Evolutionary conservation across 1,140 invertebrate genomes (phyloP).

Genomic region (Periplaneta americana): DNA sequence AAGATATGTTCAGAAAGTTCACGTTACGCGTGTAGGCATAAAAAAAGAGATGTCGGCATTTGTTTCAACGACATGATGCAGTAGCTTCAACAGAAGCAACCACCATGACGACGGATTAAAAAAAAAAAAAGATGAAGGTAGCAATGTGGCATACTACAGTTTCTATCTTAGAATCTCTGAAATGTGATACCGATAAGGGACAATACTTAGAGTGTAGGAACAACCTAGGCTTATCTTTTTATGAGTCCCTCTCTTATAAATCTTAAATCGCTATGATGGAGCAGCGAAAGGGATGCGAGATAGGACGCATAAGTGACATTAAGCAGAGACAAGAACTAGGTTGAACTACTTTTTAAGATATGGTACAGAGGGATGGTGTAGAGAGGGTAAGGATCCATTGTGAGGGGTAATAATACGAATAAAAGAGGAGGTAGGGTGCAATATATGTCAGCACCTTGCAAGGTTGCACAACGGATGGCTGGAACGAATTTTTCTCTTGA

Average conservation of each 20-base stretch:
- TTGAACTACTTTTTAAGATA: slow-evolving; percentile 13
- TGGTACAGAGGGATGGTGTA: not conserved
- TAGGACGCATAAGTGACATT: slow-evolving; percentile 16
- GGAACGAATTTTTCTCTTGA: slow-evolving; percentile 4
- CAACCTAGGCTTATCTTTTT: not conserved
- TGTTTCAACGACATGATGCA: not conserved
- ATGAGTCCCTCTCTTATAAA: not conserved
- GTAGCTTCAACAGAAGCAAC: not conserved
- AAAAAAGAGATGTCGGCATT: not conserved
- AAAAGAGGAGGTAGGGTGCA: slow-evolving; percentile 2
- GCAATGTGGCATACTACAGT: not conserved
- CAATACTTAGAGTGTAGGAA: not conserved
- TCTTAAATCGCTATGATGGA: not conserved
- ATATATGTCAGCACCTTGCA: slow-evolving; percentile 11
- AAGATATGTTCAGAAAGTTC: too few relatives aligned
- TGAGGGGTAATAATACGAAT: not conserved
- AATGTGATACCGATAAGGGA: slow-evolving; percentile 12
- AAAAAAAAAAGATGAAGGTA: not conserved
- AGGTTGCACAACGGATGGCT: not conserved
- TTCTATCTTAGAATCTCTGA: slow-evolving; percentile 10
- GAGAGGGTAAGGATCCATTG: not conserved
- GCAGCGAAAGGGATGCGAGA: not conserved
- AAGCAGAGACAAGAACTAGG: slow-evolving; percentile 7
- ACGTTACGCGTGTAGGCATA: too few relatives aligned
- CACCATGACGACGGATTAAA: not conserved